Evolutionary conservation across 2,113 vertebrate genomes (phyloP), one percentile per base, ranked within the genome.

Genomic region (Chloropsis hardwickii): DNA sequence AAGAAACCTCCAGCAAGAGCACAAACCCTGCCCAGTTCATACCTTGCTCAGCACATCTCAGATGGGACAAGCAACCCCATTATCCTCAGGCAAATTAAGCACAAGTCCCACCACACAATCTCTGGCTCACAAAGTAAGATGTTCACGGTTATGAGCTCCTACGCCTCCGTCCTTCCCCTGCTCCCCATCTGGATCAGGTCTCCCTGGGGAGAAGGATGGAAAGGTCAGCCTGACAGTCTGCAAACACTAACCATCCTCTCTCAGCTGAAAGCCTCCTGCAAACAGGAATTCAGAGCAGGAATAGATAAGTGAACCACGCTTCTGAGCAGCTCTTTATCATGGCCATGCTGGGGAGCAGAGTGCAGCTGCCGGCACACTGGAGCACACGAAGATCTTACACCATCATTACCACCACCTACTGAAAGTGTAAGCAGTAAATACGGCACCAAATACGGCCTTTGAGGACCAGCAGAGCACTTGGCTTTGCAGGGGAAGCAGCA

Each of bases 221-320:
- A 96, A 95, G 92, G 96, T 94, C 90, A 94, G 3, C 42, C 84
- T 96, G 89, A 60, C 79, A 88, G 81, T 50, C 64, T 78, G 95
- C 28, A 54, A 84, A 91, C 64, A 66, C 33, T 13, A 33, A 88
- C 47, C 76, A 61, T 42, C 67, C 42, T 51, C 67, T 42, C 50
- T 71, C 44, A 8, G 45, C 71, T 72, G 72, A 92, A 76, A 86
- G 81, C 62, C 50, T 88, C 65, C 73, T 62, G 69, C 77, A 78
- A 78, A 78, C 42, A 86, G 65, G 29, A 86, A 42, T 31, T 83
- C 53, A 73, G 64, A 45, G 27, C 81, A 79, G 70, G 40, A 13
- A 24, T 0, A n/a, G 69, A 17, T 3, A 14, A 82, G 48, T 2
- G 22, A 88, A 44, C 15, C 27, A n/a, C 11, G 16, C 5, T 0